Evolutionary conservation across 2,888 invertebrate species (phyloP).

Genomic region (Nymphalis c-album): DNA sequence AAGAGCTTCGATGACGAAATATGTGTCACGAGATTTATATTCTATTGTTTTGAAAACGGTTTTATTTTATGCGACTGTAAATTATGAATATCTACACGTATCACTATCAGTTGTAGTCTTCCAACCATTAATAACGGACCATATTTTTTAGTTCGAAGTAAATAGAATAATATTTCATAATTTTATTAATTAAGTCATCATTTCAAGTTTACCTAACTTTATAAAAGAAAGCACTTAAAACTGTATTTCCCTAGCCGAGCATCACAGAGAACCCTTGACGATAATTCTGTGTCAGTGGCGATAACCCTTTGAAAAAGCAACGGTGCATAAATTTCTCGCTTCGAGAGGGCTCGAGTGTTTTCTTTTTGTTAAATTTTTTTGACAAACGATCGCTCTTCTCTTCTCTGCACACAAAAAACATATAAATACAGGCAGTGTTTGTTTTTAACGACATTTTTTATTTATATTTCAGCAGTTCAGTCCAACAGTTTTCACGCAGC

Average conservation of each 20-base stretch:
- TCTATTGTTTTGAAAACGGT: neutral
- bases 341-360: conserved; percentile 21
- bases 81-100: neutral
- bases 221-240: conserved; percentile 15
- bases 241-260: conserved; percentile 17
- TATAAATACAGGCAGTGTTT: no score
- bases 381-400: conserved; percentile 2
- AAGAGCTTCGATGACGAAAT: conserved; percentile 16
- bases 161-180: neutral
- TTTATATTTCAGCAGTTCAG: no score
- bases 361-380: conserved; percentile 15
- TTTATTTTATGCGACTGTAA: neutral
- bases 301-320: conserved; percentile 37
- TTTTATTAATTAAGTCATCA: neutral
- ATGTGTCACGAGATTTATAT: conserved; percentile 1
- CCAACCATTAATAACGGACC: no score
- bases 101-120: no score
- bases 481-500: no score
- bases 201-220: conserved; percentile 2
- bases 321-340: conserved; percentile 36
- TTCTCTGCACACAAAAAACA: neutral
- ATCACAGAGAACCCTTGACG: conserved; percentile 25
- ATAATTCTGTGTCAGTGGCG: conserved; percentile 34
- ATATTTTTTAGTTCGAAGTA: neutral
- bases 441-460: no score